These are phyloP conservation scores for Brachyistius frenatus DNA, from an alignment of 2,113 vertebrate species.

Conservation along the genomic window DNA sequence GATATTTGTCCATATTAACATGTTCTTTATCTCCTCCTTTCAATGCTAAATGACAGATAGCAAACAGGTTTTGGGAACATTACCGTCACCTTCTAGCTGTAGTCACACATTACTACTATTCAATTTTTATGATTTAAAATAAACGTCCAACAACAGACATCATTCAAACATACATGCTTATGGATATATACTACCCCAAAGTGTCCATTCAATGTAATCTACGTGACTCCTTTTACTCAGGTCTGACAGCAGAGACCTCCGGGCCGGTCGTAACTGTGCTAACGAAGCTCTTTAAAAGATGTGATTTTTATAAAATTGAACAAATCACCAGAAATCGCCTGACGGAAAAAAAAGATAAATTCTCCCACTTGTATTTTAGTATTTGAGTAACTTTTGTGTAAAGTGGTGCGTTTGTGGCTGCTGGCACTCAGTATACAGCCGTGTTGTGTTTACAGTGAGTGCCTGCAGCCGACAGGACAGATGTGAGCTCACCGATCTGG, in stretches of 20 bases:
- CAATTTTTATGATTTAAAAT: no score
- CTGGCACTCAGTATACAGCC: slow-evolving; percentile 7
- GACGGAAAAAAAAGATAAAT: background rate
- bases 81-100: no score
- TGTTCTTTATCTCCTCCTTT: no score
- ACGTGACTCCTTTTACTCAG: background rate
- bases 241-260: background rate
- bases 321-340: no score
- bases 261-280: background rate
- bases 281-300: background rate
- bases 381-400: background rate
- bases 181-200: no score
- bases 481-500: slow-evolving; percentile 50
- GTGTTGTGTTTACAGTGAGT: slow-evolving; percentile 45
- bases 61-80: no score
- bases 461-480: slow-evolving; percentile 44
- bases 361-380: background rate
- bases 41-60: no score
- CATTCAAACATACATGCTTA: no score
- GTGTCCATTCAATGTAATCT: no score
- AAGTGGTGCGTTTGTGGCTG: background rate
- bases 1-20: no score
- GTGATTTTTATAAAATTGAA: background rate
- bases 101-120: no score
- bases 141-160: no score